A percentile compares a stretch with the other conserved stretches of the same genome.
These are phyloP conservation scores for Protobothrops mucrosquamatus DNA, from an alignment of 2,113 vertebrate genomes.

Conservation along the genomic window DNA sequence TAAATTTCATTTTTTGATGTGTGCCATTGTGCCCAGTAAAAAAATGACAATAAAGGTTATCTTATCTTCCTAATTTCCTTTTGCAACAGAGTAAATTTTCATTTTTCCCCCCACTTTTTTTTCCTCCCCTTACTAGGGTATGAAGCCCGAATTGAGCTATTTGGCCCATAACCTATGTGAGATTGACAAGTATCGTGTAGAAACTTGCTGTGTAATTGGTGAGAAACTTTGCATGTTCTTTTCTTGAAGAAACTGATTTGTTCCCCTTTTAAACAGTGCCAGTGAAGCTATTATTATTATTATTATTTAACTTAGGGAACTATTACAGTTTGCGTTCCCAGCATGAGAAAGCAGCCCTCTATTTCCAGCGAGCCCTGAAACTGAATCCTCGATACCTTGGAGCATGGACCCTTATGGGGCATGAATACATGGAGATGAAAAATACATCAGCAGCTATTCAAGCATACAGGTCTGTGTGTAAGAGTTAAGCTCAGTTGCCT, in stretches of 20 bases:
- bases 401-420: slow-evolving; percentile 98
- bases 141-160: slow-evolving; percentile 97
- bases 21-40: too few species aligned
- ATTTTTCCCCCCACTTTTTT: background rate
- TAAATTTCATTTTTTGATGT: too few species aligned
- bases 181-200: slow-evolving; percentile 98
- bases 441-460: slow-evolving; percentile 98
- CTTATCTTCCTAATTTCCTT: accelerated
- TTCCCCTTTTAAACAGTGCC: background rate
- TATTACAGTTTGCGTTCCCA: slow-evolving; percentile 98
- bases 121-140: slow-evolving; percentile 76
- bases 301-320: slow-evolving; percentile 72
- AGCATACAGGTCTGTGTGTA: slow-evolving; percentile 85
- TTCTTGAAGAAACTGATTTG: background rate
- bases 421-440: slow-evolving; percentile 99
- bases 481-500: background rate
- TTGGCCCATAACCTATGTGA: slow-evolving; percentile 97
- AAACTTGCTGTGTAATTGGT: slow-evolving; percentile 99
- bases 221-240: slow-evolving; percentile 48
- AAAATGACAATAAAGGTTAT: too few species aligned
- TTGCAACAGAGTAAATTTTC: background rate
- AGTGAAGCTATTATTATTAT: background rate
- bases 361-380: slow-evolving; percentile 97
- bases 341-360: slow-evolving; percentile 96
- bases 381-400: slow-evolving; percentile 96